Evolutionary conservation across 2,888 invertebrate species (phyloP), one percentile per base, ranked within the genome.

Genomic region (Thera britannica): DNA sequence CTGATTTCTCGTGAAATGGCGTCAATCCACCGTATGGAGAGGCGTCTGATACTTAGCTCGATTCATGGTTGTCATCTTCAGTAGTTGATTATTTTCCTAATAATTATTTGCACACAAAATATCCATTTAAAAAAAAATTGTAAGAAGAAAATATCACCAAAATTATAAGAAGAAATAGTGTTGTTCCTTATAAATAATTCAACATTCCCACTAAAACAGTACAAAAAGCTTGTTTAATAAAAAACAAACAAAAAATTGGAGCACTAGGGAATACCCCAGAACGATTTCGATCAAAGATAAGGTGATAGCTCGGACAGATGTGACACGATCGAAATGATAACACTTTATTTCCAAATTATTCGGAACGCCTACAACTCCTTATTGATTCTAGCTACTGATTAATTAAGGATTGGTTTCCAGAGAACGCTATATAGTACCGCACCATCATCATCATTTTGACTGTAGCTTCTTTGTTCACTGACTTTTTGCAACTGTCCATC

Each of bases 221-320:
- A 23, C 23, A 23, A 23, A 23, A 23, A 23, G 23, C 23, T 23
- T 23, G 23, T 23, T 23, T 23, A 23, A 23, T 23, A 23, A 1
- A 23, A 23, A 23, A 23, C 23, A 23, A 23, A 23, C 23, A 23
- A 23, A 23, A 23, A 1, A 23, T 23, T 2, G 34, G 67, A 49
- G 60, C 63, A 34, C 46, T 60, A 12, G 34, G 35, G 60, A 68
- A 23, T 6, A 44, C 23, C 4, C 58, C 63, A 8, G 48, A 62
- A 58, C 66, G 70, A 74, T 72, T 55, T n/a, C 61, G 34, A 68
- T 66, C 72, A 72, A 56, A 72, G 74, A 74, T 74, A 74, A 72
- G 62, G 51, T 44, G 60, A 60, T 63, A 57, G 57, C 48, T 67
- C 64, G 64, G 71, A 74, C 72, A 71, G 72, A 74, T 72, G 72